Base-by-base conservation (phyloP, 1,140 invertebrate species). In the Drosophila navojoa region DNA sequence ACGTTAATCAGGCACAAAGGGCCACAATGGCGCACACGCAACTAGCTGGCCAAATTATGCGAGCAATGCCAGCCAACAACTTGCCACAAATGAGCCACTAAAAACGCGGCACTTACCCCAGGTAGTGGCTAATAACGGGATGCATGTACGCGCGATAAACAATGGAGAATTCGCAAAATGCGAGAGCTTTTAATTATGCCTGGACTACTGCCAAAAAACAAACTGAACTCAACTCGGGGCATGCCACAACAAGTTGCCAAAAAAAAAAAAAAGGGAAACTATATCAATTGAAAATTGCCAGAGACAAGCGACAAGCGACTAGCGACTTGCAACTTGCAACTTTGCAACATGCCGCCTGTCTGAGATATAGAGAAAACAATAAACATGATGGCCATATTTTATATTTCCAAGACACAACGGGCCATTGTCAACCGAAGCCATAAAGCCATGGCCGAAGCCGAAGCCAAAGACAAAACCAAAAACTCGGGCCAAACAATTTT, bases 301-400 rank as follows among this genome's bases (percentile, higher is more conserved):
- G 45, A 50, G 70, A 72, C 63, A 68, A 49, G 47, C 60, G 58
- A 62, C 38, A 29, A 35, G 62, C 70, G 58, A 64, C 55, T 52
- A 9, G 49, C 50, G 5, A 29, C 44, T 63, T 16, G 42, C 29
- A 19, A 10, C 53, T n/a, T 47, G 13, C 57, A 40, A 13, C 49
- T 44, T 44, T 16, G 44, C 5, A 45, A 22, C 80, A 57, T 71
- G 55, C 35, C 29, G 32, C 15, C 32, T 40, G 32, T 59, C 57
- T 59, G 57, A 42, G 40, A 16, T 42, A 59, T 32, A n/a, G 9
- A 25, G 50, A 79, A 87, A 87, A 84, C 84, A 84, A 87, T 87
- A 87, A 89, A 80, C 82, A 86, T 82, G 84, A 89, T 53, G 76
- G 84, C 70, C 64, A 89, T 87, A 87, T 89, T 87, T 87, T 89